phyloP scores from a whole-genome alignment of 2,113 vertebrate genomes.

The Edolisoma coerulescens region DNA sequence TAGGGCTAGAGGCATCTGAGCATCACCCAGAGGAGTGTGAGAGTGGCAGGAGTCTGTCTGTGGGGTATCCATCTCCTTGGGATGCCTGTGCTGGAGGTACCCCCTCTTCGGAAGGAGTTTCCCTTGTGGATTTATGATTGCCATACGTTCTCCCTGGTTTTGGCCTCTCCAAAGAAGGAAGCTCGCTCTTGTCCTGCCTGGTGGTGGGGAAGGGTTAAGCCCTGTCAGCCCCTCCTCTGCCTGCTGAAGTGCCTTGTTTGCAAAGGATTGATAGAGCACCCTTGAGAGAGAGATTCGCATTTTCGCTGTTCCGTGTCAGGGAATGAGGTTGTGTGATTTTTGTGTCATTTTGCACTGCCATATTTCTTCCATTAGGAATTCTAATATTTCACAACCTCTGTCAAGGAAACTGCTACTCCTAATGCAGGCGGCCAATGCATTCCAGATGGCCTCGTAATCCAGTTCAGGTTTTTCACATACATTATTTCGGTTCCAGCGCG shows the following conservation, averaged over 20 bases:
- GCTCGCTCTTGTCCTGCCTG: not conserved
- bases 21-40: too few relatives aligned
- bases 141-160: fast-evolving
- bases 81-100: not conserved
- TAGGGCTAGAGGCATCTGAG: not conserved
- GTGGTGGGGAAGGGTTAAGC: conserved; percentile 51
- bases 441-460: conserved; percentile 52
- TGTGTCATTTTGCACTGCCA: conserved; percentile 62
- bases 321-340: conserved; percentile 61
- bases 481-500: conserved; percentile 7
- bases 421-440: conserved; percentile 32
- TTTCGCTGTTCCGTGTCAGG: conserved; percentile 58
- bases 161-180: not conserved
- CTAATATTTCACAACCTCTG: conserved; percentile 63
- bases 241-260: conserved; percentile 52
- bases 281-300: conserved; percentile 55
- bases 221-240: conserved; percentile 7
- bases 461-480: conserved; percentile 62
- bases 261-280: conserved; percentile 56
- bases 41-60: not conserved
- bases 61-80: not conserved
- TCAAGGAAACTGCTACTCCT: conserved; percentile 64
- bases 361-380: conserved; percentile 70
- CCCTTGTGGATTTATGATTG: fast-evolving
- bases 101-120: fast-evolving